phyloP scores from a whole-genome alignment of 2,888 invertebrate species.

The Drosophila nigricruria region DNA sequence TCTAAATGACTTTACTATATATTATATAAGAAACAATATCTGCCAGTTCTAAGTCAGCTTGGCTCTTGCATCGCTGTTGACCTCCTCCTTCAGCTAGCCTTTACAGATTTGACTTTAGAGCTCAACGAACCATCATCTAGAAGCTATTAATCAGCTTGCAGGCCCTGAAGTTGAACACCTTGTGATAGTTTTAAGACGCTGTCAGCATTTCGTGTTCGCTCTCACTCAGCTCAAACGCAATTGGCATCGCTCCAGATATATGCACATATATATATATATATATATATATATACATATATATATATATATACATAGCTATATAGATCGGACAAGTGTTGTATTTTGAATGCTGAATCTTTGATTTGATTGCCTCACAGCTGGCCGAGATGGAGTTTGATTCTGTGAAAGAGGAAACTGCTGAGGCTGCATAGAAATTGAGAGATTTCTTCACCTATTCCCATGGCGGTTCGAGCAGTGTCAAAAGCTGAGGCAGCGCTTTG shows the following conservation, averaged over 20 bases:
- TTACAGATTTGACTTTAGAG: no score
- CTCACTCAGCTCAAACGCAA: slow-evolving; percentile 5
- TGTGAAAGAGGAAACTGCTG: slow-evolving; percentile 69
- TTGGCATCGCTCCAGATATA: not conserved
- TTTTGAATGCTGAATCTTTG: slow-evolving; percentile 44
- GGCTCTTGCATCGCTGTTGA: no score
- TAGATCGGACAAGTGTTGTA: not conserved
- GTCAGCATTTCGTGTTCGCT: slow-evolving; percentile 3
- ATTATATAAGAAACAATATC: no score
- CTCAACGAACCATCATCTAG: not conserved
- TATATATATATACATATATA: not conserved
- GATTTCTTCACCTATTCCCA: slow-evolving; percentile 75
- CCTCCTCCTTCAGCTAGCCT: no score
- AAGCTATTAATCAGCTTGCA: not conserved
- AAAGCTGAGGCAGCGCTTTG: slow-evolving; percentile 55
- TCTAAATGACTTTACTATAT: no score
- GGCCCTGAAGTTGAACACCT: slow-evolving; percentile 9
- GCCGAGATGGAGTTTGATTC: slow-evolving; percentile 50
- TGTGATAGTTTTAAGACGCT: not conserved
- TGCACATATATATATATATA: not conserved
- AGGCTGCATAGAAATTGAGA: slow-evolving; percentile 34
- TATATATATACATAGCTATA: not conserved
- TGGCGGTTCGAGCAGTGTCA: slow-evolving; percentile 31
- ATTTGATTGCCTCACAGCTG: slow-evolving; percentile 58
- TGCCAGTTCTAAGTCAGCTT: no score